These are phyloP conservation scores for Drosophila kanekoi DNA, from an alignment of 2,888 invertebrate species.

Conservation along the genomic window DNA sequence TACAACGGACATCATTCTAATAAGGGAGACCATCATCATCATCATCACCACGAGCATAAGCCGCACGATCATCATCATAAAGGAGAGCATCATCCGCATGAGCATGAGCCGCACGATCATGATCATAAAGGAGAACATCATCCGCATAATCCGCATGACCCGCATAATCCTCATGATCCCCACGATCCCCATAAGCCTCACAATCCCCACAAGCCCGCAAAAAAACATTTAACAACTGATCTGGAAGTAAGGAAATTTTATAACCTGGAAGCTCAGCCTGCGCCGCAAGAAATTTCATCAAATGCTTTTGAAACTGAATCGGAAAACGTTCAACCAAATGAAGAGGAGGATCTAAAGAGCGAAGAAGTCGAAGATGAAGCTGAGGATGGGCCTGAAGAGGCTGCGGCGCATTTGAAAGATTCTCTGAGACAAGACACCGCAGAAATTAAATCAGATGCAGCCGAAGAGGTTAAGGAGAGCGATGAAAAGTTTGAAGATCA, in stretches of 20 bases:
- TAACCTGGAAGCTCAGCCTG: not conserved
- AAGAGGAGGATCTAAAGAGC: not conserved
- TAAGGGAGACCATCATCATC: constrained; percentile 20
- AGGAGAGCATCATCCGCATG: not conserved
- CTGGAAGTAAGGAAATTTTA: not conserved
- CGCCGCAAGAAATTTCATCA: not conserved
- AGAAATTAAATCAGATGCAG: not conserved
- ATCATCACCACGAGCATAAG: constrained; percentile 10
- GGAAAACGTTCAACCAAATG: not conserved
- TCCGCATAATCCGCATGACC: constrained; percentile 3
- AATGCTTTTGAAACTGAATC: not conserved
- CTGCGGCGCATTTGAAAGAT: not conserved
- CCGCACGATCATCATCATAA: constrained; percentile 5
- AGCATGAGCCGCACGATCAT: not conserved
- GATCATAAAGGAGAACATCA: constrained; percentile 4
- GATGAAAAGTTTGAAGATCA: constrained; percentile 5
- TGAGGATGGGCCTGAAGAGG: not conserved
- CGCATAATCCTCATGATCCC: not conserved
- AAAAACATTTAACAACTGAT: no score
- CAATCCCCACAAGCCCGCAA: not conserved
- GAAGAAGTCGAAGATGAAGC: not conserved
- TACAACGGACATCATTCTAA: constrained; percentile 5
- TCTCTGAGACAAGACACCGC: not conserved
- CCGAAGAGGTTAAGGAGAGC: not conserved
- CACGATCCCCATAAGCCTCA: not conserved